Conservation (phyloP, 2,888 invertebrate genomes). For the Melinopterus prodromus region DNA sequence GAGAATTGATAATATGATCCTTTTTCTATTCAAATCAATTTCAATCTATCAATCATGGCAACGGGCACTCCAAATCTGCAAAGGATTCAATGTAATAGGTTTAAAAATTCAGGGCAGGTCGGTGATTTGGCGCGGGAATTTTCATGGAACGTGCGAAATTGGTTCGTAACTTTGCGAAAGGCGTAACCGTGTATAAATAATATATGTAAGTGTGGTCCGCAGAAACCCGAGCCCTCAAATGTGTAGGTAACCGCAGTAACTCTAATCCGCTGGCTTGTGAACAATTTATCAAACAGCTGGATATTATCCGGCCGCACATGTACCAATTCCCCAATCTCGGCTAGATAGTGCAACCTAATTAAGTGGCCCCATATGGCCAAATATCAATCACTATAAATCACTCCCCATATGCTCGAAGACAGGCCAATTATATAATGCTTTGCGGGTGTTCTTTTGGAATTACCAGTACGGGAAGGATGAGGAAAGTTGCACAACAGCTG, state of each 20-base stretch:
- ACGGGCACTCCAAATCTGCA: not conserved
- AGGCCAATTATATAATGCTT: not conserved
- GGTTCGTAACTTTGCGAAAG: not conserved
- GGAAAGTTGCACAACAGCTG: no score
- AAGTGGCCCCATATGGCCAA: not conserved
- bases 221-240: not conserved
- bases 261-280: not conserved
- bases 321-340: constrained; percentile 4
- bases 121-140: not conserved
- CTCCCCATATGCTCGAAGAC: not conserved
- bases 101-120: not conserved
- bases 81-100: not conserved
- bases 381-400: not conserved
- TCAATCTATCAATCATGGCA: not conserved
- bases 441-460: not conserved
- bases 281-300: not conserved
- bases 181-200: not conserved
- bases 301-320: not conserved
- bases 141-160: not conserved
- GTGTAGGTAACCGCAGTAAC: not conserved
- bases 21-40: not conserved
- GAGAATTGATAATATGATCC: not conserved
- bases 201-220: not conserved
- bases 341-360: not conserved
- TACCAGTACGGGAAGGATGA: not conserved